A percentile compares a stretch with the other conserved stretches of the same genome.
Conservation (phyloP, 2,113 vertebrate genomes). For the Ageneiosus marmoratus region DNA sequence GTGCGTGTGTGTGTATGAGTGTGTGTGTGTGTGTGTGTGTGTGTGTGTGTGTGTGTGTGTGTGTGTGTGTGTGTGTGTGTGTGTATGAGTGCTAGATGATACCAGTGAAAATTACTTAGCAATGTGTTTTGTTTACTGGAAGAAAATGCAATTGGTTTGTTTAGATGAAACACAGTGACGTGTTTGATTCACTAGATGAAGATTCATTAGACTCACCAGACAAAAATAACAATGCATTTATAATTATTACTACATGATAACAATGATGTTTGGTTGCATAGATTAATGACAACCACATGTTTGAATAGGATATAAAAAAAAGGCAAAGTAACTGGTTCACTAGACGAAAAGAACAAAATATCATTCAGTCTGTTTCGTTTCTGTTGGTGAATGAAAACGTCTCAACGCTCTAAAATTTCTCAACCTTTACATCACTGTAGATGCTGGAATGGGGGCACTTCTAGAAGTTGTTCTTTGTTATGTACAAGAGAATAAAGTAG, state of each 20-base stretch:
- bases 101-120: neutral
- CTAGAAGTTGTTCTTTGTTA: neutral
- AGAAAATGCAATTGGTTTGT: neutral
- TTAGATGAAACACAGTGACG: neutral
- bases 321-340: neutral
- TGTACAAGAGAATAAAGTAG: neutral
- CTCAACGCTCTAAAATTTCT: neutral
- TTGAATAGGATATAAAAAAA: neutral
- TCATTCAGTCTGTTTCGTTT: no score
- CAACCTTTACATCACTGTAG: neutral
- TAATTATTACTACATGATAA: no score
- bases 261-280: no score
- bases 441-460: neutral
- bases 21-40: no score
- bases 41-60: no score
- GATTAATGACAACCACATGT: no score
- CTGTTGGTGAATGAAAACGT: no score
- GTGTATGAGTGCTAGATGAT: no score
- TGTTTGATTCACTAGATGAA: neutral
- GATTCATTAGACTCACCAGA: neutral
- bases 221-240: neutral
- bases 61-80: no score
- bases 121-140: neutral
- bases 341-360: neutral
- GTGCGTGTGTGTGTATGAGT: no score